Evolutionary conservation across 2,888 invertebrate genomes (phyloP).

Genomic region (Eupithecia pulchellata): DNA sequence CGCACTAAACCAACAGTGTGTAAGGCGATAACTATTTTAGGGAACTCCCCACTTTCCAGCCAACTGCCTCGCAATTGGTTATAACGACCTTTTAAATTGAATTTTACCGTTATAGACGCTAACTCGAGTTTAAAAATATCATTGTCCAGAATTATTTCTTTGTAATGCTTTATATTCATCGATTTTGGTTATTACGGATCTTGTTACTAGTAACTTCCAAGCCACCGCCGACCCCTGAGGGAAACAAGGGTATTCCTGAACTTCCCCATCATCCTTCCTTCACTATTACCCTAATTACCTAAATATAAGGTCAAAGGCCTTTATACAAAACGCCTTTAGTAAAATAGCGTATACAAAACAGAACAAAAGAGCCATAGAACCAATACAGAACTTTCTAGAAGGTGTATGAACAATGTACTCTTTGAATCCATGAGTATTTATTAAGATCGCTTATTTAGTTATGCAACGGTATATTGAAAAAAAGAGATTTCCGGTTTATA

Average conservation of each 20-base stretch:
- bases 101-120: constrained; percentile 18
- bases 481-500: too few relatives aligned
- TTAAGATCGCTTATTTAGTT: too few relatives aligned
- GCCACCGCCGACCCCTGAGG: neutral
- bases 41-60: constrained; percentile 42
- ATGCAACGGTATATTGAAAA: too few relatives aligned
- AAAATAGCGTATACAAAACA: constrained; percentile 24
- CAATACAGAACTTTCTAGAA: neutral
- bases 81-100: constrained; percentile 47
- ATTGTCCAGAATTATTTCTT: neutral
- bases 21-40: constrained; percentile 59
- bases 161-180: neutral
- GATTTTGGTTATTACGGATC: neutral
- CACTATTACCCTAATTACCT: constrained; percentile 20
- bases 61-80: constrained; percentile 46
- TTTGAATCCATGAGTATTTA: neutral
- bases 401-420: constrained; percentile 9
- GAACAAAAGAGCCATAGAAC: constrained; percentile 16
- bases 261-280: constrained; percentile 15
- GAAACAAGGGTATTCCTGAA: neutral
- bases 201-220: neutral
- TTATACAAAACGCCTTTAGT: constrained; percentile 20
- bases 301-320: constrained; percentile 23
- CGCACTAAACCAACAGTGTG: constrained; percentile 51
- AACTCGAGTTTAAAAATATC: constrained; percentile 13